phyloP scores from a whole-genome alignment of 2,888 invertebrate genomes.

The Synanthedon formicaeformis region DNA sequence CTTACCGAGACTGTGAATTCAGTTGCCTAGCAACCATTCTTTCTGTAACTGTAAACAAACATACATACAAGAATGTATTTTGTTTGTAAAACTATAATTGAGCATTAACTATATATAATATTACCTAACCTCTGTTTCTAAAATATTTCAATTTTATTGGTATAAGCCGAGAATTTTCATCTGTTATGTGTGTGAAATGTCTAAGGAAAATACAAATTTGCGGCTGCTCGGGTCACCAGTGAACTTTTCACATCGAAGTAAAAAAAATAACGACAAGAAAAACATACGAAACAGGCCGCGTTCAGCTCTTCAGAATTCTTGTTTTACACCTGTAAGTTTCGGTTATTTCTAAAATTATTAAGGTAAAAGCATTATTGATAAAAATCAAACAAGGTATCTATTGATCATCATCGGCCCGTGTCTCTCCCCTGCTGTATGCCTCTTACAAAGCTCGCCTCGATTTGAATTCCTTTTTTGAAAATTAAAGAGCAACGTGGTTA shows the following conservation, averaged over 20 bases:
- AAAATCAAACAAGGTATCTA: no score
- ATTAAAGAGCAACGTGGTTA: no score
- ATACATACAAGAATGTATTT: no score
- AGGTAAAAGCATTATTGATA: neutral
- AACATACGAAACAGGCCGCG: conserved; percentile 48
- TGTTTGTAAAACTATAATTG: no score
- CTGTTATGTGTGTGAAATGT: conserved; percentile 47
- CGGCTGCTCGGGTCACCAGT: conserved; percentile 60
- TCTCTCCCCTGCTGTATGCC: no score
- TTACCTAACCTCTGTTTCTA: neutral
- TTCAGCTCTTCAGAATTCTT: conserved; percentile 52
- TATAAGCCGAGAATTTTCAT: neutral
- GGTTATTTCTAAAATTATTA: neutral
- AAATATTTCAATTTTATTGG: neutral
- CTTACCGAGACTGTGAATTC: no score
- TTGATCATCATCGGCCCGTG: no score
- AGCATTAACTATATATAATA: no score
- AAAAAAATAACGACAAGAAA: conserved; percentile 54
- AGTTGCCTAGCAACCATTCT: no score
- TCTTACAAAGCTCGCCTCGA: no score
- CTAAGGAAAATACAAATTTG: conserved; percentile 55
- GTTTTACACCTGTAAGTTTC: conserved; percentile 39
- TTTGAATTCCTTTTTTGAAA: no score
- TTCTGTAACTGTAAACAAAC: no score
- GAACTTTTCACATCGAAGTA: conserved; percentile 50